phyloP scores from a whole-genome alignment of 2,888 invertebrate genomes.

The Lacanobia wlatinum region DNA sequence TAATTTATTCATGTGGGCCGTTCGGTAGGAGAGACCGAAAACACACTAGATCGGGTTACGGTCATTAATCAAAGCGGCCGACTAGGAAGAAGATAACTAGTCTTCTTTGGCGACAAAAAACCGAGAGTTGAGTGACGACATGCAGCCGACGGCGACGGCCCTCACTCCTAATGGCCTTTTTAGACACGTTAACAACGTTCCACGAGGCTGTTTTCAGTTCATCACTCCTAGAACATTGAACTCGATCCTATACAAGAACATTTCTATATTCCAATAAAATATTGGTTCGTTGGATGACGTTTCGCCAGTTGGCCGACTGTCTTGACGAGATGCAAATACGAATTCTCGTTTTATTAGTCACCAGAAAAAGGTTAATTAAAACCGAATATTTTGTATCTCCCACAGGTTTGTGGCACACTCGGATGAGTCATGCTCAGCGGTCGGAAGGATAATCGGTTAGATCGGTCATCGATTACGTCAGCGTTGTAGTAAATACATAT shows the following conservation, averaged over 20 bases:
- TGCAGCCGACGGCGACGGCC: conserved; percentile 69
- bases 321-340: conserved; percentile 69
- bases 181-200: conserved; percentile 75
- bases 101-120: conserved; percentile 79
- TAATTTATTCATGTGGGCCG: conserved; percentile 80
- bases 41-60: conserved; percentile 81
- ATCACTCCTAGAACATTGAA: conserved; percentile 68
- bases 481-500: conserved; percentile 58
- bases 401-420: conserved; percentile 66
- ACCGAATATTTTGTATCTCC: conserved; percentile 73
- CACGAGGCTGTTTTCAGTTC: conserved; percentile 72
- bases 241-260: conserved; percentile 45
- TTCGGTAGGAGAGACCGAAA: conserved; percentile 73
- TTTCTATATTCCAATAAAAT: conserved; percentile 45
- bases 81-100: conserved; percentile 75
- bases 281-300: conserved; percentile 30
- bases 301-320: conserved; percentile 42
- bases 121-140: conserved; percentile 74
- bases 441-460: conserved; percentile 78
- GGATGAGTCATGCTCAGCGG: conserved; percentile 76
- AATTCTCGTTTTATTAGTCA: conserved; percentile 79
- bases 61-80: conserved; percentile 84
- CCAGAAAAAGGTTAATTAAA: conserved; percentile 80
- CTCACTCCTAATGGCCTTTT: conserved; percentile 75
- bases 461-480: conserved; percentile 83